These are phyloP conservation scores for Dendrolimus kikuchii DNA, from an alignment of 1,140 invertebrate species.

Conservation along the genomic window DNA sequence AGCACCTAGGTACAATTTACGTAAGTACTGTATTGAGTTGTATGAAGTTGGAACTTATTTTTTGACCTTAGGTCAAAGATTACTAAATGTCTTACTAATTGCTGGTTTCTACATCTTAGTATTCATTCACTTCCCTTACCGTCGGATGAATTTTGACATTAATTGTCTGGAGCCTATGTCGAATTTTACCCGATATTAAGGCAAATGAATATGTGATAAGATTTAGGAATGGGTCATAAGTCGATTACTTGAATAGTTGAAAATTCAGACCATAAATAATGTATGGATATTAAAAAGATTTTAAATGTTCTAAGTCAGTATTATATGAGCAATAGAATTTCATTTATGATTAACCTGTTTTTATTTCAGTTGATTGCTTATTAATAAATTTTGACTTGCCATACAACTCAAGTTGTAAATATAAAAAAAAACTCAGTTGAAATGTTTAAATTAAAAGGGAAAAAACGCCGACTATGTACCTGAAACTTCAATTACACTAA, in stretches of 20 bases:
- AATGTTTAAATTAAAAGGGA: slow-evolving; percentile 39
- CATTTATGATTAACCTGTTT: background rate
- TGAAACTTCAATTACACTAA: slow-evolving; percentile 69
- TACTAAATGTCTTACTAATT: background rate
- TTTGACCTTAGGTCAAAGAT: background rate
- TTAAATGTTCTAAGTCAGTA: too few species aligned
- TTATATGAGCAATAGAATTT: background rate
- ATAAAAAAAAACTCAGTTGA: slow-evolving; percentile 55
- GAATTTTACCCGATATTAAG: too few species aligned
- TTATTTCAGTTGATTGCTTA: too few species aligned
- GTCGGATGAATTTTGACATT: too few species aligned
- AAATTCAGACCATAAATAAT: too few species aligned
- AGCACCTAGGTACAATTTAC: slow-evolving; percentile 59
- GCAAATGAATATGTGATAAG: too few species aligned
- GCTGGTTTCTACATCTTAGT: too few species aligned
- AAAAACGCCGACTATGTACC: slow-evolving; percentile 64
- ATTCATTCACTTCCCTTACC: too few species aligned
- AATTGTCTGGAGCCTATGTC: too few species aligned
- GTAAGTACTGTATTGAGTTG: slow-evolving; percentile 2
- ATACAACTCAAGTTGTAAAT: slow-evolving; percentile 47
- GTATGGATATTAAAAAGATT: too few species aligned
- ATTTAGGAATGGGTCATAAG: too few species aligned
- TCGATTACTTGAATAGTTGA: too few species aligned
- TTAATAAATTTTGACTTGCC: slow-evolving; percentile 26
- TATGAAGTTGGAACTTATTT: background rate